Base-by-base conservation (phyloP, 2,888 invertebrate species). In the Leptarthrus brevirostris region DNA sequence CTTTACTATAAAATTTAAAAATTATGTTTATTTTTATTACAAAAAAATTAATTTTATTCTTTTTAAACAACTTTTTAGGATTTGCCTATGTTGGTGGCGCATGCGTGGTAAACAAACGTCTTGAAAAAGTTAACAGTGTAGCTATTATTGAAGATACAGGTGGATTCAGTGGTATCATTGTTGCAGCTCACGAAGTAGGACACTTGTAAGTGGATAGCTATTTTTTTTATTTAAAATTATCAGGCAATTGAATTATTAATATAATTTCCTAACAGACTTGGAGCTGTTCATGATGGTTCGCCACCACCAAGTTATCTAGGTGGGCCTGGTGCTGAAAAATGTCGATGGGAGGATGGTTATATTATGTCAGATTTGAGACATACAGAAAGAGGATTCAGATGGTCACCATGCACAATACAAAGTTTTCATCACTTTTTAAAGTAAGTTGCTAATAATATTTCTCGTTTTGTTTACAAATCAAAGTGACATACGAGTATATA, bases 61-160 rank as follows among this genome's bases (percentile, higher is more conserved):
- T 5, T 30, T 8, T 3, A 30, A 30, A 30, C 3, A 30, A 30
- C 3, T 5, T 30, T 30, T 30, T 87, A 96, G 96, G 96, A 83
- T 97, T 97, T 85, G 96, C 96, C 76, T 97, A 97, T 86, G 96
- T 97, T 77, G 96, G 96, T 77, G 96, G 96, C 81, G 96, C 96
- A 73, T 97, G 96, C 85, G 96, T 96, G 72, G 96, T 97, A 77
- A 96, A 97, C 88, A 96, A 96, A 84, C 88, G 96, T 79, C 88
- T 96, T 79, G 96, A 96, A 88, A 97, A 97, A 86, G 96, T 96
- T 79, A 97, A 97, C 87, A 95, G 95, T 74, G 96, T 96, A 74
- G 96, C 96, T 80, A 97, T 97, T 81, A 96, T 97, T 82, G 96
- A 97, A 86, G 96, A 97, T 83, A 96, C 96, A 40, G 96, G 96